Evolutionary conservation across 2,113 vertebrate genomes (phyloP).

Genomic region (Hydrolagus affinis): DNA sequence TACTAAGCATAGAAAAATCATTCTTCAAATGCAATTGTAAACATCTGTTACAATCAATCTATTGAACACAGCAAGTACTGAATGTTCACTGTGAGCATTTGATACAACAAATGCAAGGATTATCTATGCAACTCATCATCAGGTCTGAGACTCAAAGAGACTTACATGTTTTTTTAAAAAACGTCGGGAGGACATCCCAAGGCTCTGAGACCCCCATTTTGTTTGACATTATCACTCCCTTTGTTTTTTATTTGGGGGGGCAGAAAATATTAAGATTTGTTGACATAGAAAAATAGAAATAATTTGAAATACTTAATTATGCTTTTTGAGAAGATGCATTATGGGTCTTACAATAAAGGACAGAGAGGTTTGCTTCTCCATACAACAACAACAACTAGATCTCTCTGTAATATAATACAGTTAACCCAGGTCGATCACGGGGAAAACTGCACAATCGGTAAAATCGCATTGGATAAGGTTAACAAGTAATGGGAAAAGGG

Average conservation of each 20-base stretch:
- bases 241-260: background rate
- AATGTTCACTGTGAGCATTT: background rate
- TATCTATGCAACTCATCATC: too few species aligned
- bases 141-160: too few species aligned
- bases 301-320: background rate
- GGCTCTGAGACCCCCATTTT: too few species aligned
- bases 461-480: too few species aligned
- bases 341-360: background rate
- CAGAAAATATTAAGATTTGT: background rate
- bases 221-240: too few species aligned
- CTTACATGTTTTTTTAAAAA: too few species aligned
- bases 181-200: too few species aligned
- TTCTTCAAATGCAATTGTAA: background rate
- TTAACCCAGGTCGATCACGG: too few species aligned
- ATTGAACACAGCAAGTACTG: background rate
- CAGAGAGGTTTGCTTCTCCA: background rate
- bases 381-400: too few species aligned
- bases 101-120: background rate
- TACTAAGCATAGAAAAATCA: background rate
- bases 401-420: background rate
- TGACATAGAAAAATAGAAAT: background rate
- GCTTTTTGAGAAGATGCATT: background rate
- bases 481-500: too few species aligned
- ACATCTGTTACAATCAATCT: background rate
- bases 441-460: too few species aligned